Conservation (phyloP, 2,888 invertebrate species). For the Acrobasis suavella region DNA sequence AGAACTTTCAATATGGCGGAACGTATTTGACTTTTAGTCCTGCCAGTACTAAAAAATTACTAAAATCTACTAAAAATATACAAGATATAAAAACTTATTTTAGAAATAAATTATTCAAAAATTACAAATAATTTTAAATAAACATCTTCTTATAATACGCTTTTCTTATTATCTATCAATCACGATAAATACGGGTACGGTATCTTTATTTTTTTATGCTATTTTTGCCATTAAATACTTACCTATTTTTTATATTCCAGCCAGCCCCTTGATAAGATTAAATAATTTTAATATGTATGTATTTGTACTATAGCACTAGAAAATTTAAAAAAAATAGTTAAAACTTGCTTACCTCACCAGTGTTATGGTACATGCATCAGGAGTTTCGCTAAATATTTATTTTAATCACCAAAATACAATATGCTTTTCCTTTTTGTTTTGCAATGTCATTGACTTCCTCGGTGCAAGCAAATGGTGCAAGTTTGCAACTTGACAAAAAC, state of each 20-base stretch:
- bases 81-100: conserved; percentile 6
- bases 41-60: conserved; percentile 43
- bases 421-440: conserved; percentile 22
- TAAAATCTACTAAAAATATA: conserved; percentile 8
- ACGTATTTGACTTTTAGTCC: conserved; percentile 62
- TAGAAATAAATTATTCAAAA: conserved; percentile 20
- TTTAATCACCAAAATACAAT: conserved; percentile 1
- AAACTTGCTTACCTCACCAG: not conserved
- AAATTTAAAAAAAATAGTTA: not conserved
- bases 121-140: not conserved
- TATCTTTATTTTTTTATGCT: no score
- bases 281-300: no score
- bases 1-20: conserved; percentile 79
- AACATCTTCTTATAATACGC: not conserved
- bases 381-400: not conserved
- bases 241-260: not conserved
- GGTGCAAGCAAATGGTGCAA: conserved; percentile 41
- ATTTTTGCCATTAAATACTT: no score
- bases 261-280: not conserved
- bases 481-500: conserved; percentile 49
- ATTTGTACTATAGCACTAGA: no score
- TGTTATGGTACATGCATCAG: not conserved
- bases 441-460: conserved; percentile 32
- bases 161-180: no score
- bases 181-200: no score